phyloP scores from a whole-genome alignment of 1,140 invertebrate species.

The Rhagoletis pomonella region DNA sequence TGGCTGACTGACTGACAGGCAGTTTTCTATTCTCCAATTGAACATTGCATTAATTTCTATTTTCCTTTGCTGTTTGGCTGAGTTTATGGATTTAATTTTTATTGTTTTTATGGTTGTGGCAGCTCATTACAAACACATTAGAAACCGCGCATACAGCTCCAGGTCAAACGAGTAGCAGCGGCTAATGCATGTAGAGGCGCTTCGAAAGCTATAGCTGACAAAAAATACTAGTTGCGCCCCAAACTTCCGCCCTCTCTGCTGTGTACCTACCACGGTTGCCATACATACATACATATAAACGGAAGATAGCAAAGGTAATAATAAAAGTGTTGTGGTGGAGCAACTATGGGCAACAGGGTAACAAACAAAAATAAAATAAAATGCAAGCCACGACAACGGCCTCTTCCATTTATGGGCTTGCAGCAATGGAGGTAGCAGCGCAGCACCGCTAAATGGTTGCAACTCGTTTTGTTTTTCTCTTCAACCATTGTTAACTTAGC shows the following conservation, averaged over 20 bases:
- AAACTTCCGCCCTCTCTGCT: too few relatives aligned
- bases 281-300: too few relatives aligned
- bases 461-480: neutral
- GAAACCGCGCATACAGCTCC: constrained; percentile 16
- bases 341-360: neutral
- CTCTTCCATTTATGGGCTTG: neutral
- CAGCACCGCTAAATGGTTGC: neutral
- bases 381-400: constrained; percentile 23
- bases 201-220: neutral
- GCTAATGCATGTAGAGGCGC: neutral
- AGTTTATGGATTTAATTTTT: neutral
- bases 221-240: neutral
- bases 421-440: neutral
- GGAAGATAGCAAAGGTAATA: neutral
- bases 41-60: constrained; percentile 44
- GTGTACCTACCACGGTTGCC: too few relatives aligned
- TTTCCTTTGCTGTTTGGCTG: neutral
- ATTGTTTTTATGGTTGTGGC: constrained; percentile 12
- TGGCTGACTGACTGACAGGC: neutral
- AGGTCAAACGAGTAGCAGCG: neutral
- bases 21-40: constrained; percentile 23
- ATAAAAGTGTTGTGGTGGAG: neutral
- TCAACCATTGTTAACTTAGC: constrained; percentile 35
- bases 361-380: neutral
- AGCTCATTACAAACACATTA: constrained; percentile 51